Conservation (phyloP, 2,113 vertebrate species). For the Probosciger aterrimus region DNA sequence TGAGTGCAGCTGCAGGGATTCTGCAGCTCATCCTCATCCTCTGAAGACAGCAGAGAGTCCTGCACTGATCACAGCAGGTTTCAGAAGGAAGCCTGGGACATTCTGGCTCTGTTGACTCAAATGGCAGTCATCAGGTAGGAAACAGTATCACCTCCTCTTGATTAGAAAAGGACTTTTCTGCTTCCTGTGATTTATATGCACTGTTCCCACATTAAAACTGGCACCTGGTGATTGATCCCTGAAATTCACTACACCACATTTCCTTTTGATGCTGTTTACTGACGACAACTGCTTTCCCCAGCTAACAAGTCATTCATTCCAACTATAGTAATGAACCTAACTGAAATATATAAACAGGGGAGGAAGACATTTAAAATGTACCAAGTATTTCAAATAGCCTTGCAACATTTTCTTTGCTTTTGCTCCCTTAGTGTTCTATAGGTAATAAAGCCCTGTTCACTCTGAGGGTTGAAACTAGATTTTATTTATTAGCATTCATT, state of each 20-base stretch:
- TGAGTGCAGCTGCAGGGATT: not conserved
- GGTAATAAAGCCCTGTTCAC: not conserved
- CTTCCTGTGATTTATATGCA: not conserved
- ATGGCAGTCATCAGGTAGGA: not conserved
- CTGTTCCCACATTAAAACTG: slow-evolving; percentile 10
- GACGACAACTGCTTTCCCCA: slow-evolving; percentile 23
- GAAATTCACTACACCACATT: not conserved
- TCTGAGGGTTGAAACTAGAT: not conserved
- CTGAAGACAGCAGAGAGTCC: not conserved
- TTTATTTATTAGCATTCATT: not conserved
- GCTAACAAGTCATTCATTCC: not conserved
- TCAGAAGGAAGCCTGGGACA: not conserved
- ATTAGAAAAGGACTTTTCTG: slow-evolving; percentile 13
- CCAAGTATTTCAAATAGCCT: not conserved
- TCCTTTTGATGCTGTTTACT: slow-evolving; percentile 22
- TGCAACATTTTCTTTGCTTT: not conserved
- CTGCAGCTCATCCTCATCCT: not conserved
- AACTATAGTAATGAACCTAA: not conserved
- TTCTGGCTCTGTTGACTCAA: not conserved
- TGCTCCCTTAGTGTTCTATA: not conserved
- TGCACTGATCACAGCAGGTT: not conserved
- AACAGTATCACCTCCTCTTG: not conserved
- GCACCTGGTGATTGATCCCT: not conserved
- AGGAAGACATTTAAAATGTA: not conserved
- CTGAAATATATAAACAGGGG: not conserved